A percentile compares a stretch with the other conserved stretches of the same genome.
Conservation (phyloP, 2,888 invertebrate species). For the Formica aserva region DNA sequence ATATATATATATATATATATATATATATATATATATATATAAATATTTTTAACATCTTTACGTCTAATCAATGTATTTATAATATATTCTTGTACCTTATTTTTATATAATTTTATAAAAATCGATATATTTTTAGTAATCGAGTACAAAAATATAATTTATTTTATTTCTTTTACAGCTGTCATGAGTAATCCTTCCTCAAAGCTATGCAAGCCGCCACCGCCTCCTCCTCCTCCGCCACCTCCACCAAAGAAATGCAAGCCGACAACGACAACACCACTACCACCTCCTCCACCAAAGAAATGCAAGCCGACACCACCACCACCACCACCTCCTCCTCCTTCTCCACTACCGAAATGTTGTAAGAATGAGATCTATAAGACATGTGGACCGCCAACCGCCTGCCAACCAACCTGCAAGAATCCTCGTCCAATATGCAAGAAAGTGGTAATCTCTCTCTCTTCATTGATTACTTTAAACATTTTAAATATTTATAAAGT, state of each 20-base stretch:
- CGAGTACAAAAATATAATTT: not conserved
- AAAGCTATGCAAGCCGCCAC: not conserved
- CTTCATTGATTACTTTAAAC: not conserved
- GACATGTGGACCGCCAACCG: not conserved
- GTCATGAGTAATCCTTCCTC: not conserved
- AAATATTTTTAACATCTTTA: not conserved
- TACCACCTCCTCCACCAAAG: not conserved
- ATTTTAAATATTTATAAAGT: not conserved
- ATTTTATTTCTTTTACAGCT: not conserved
- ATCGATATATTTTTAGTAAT: not conserved
- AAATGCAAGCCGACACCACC: not conserved
- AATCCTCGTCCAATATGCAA: slow-evolving; percentile 20
- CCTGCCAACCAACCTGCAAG: slow-evolving; percentile 23
- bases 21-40: too few relatives aligned
- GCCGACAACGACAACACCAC: not conserved
- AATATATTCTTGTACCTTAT: not conserved
- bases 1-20: not conserved
- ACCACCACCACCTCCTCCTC: not conserved
- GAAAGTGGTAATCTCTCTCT: not conserved
- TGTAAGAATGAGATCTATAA: slow-evolving; percentile 11
- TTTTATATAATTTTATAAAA: not conserved
- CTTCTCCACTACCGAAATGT: not conserved
- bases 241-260: not conserved
- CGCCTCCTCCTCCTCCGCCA: not conserved
- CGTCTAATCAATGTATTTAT: not conserved